phyloP scores from a whole-genome alignment of 2,113 vertebrate species.

The Pseudorectes ferrugineus region DNA sequence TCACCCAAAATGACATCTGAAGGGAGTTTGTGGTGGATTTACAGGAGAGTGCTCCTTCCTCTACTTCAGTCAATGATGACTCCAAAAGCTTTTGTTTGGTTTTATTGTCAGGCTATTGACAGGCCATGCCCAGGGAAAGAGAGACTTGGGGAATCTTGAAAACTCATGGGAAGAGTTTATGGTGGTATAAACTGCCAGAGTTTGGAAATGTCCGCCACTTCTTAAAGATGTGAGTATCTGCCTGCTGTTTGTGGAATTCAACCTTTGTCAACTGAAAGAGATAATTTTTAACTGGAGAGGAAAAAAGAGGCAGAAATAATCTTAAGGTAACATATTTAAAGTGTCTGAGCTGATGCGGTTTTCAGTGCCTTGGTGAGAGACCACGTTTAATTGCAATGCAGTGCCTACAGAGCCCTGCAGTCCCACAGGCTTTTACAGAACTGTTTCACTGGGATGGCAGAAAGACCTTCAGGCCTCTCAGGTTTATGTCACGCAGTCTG shows the following conservation, averaged over 20 bases:
- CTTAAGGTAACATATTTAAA: not conserved
- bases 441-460: not conserved
- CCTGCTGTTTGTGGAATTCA: not conserved
- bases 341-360: not conserved
- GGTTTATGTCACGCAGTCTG: slow-evolving; percentile 9
- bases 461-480: not conserved
- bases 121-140: not conserved
- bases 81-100: not conserved
- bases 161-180: not conserved
- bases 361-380: not conserved
- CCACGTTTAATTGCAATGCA: not conserved
- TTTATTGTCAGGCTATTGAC: not conserved
- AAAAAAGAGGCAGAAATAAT: not conserved
- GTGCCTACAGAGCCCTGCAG: not conserved
- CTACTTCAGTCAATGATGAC: not conserved
- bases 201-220: not conserved
- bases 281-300: not conserved
- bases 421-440: not conserved
- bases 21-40: not conserved
- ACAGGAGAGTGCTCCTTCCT: not conserved
- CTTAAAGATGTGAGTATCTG: not conserved
- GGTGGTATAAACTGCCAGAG: not conserved
- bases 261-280: not conserved
- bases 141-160: not conserved
- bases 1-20: not conserved